These are phyloP conservation scores for Anolis sagrei DNA, from an alignment of 2,113 vertebrate genomes.

Conservation along the genomic window DNA sequence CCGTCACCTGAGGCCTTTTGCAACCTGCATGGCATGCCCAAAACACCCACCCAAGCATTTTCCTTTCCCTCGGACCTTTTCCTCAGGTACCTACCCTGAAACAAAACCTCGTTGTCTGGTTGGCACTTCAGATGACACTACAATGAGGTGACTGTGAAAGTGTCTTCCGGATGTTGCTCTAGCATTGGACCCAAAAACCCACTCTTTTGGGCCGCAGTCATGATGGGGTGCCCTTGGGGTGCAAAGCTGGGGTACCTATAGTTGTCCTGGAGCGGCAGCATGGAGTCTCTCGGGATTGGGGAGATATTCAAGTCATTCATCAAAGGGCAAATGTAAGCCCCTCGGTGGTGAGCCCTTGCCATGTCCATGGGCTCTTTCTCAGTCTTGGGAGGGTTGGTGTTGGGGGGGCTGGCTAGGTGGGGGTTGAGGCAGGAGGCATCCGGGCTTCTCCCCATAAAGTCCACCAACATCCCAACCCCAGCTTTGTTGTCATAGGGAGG, in stretches of 20 bases:
- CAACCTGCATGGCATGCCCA: constrained; percentile 56
- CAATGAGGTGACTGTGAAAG: constrained; percentile 99
- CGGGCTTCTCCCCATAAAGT: constrained; percentile 86
- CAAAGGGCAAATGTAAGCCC: constrained; percentile 82
- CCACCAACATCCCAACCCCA: constrained; percentile 76
- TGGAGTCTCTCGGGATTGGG: constrained; percentile 90
- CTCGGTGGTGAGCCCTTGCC: constrained; percentile 80
- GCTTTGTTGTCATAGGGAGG: constrained; percentile 86
- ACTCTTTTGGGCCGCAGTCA: constrained; percentile 82
- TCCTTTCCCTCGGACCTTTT: constrained; percentile 5
- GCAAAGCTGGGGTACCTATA: constrained; percentile 91
- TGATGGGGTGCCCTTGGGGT: constrained; percentile 84
- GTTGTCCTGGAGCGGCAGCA: constrained; percentile 91
- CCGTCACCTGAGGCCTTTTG: constrained; percentile 86
- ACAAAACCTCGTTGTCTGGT: constrained; percentile 83
- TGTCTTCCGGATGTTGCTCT: constrained; percentile 93
- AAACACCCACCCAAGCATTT: neutral
- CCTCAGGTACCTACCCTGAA: constrained; percentile 79
- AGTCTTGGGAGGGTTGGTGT: constrained; percentile 80
- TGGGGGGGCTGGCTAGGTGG: constrained; percentile 79
- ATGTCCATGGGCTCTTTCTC: constrained; percentile 90
- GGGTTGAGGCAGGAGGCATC: constrained; percentile 82
- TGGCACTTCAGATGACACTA: constrained; percentile 89
- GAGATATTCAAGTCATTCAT: constrained; percentile 90
- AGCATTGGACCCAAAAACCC: constrained; percentile 95